phyloP scores from a whole-genome alignment of 2,888 invertebrate species.

The Troilus luridus region DNA sequence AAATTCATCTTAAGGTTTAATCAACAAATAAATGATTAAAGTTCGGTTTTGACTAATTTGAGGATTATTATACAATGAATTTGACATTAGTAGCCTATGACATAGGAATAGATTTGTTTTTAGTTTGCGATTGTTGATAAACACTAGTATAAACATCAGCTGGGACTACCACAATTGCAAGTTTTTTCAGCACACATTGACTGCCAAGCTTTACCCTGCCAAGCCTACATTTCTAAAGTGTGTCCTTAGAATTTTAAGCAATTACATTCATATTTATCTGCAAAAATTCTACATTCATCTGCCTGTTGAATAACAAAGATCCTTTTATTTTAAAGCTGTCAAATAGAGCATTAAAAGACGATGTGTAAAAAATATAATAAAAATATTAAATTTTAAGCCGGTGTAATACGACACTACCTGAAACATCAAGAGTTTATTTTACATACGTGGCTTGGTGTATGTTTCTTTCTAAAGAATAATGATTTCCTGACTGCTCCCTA shows the following conservation, averaged over 20 bases:
- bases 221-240: neutral
- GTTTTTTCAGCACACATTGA: neutral
- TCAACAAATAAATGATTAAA: too few relatives aligned
- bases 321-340: neutral
- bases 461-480: conserved; percentile 48
- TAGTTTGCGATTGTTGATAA: too few relatives aligned
- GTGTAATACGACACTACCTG: neutral
- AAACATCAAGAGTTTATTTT: conserved; percentile 9
- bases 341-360: neutral
- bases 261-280: neutral
- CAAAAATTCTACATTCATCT: conserved; percentile 20
- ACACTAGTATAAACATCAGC: neutral
- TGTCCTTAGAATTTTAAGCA: neutral
- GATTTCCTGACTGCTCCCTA: conserved; percentile 44
- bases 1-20: too few relatives aligned
- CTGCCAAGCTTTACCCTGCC: conserved; percentile 6
- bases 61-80: too few relatives aligned
- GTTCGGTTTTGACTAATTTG: too few relatives aligned
- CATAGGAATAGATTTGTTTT: too few relatives aligned
- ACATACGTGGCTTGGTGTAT: conserved; percentile 41
- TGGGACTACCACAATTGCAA: neutral
- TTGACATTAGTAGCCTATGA: too few relatives aligned
- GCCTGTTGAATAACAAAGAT: neutral
- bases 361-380: neutral
- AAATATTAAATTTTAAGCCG: neutral